A percentile compares a stretch with the other conserved stretches of the same genome.
Evolutionary conservation across 2,113 vertebrate species (phyloP).

Genomic region (Rallus limicola): DNA sequence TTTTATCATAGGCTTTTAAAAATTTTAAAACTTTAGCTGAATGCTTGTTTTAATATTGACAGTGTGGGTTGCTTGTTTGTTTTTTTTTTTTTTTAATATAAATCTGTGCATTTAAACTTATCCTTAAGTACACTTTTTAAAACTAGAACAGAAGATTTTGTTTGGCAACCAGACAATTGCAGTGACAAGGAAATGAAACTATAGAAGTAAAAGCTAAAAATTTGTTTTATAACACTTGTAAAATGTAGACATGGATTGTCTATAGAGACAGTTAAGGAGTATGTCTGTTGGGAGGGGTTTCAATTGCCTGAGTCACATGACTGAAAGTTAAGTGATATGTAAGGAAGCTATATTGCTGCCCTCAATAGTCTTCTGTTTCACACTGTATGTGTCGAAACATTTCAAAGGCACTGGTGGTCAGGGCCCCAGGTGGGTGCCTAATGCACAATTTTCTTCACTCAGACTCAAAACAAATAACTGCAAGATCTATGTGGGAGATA

Average conservation of each 20-base stretch:
- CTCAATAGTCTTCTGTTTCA: neutral
- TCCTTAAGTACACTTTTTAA: neutral
- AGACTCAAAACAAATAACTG: neutral
- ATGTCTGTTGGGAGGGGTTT: neutral
- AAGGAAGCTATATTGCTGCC: neutral
- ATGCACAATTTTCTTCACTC: neutral
- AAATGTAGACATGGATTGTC: neutral
- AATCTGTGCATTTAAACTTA: neutral
- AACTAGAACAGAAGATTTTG: neutral
- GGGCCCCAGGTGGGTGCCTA: neutral
- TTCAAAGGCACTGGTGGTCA: neutral
- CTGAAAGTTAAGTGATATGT: neutral
- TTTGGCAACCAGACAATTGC: neutral
- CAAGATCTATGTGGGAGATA: neutral
- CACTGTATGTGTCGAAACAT: neutral
- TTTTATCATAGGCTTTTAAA: neutral
- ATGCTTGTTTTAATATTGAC: neutral
- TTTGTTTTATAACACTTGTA: neutral
- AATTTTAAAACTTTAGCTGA: neutral
- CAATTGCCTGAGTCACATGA: neutral
- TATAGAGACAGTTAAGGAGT: neutral
- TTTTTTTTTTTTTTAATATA: neutral
- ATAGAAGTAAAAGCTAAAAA: neutral
- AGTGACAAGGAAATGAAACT: neutral
- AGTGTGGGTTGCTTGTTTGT: neutral